Percentiles rank a stretch among this genome's conserved stretches.
phyloP scores from a whole-genome alignment of 2,888 invertebrate genomes.

The Acrocyrtus sp. region DNA sequence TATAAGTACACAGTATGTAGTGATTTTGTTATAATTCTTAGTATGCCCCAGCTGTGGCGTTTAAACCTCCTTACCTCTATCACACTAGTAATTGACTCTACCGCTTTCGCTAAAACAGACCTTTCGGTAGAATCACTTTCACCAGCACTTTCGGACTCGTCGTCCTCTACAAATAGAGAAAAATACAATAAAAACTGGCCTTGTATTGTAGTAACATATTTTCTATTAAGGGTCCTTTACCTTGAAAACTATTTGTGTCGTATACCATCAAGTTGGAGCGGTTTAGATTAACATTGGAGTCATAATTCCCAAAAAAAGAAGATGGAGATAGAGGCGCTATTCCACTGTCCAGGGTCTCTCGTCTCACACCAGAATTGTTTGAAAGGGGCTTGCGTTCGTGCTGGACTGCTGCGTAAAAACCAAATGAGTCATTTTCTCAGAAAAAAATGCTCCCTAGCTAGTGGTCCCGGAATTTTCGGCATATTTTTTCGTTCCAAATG shows the following conservation, averaged over 20 bases:
- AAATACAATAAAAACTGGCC: neutral
- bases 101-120: slow-evolving; percentile 77
- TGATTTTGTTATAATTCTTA: no score
- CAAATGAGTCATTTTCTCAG: slow-evolving; percentile 55
- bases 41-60: no score
- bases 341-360: slow-evolving; percentile 56
- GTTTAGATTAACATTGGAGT: slow-evolving; percentile 41
- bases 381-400: slow-evolving; percentile 62
- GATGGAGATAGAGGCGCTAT: slow-evolving; percentile 57
- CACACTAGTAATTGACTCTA: slow-evolving; percentile 77
- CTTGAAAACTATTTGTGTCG: slow-evolving; percentile 60
- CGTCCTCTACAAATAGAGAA: slow-evolving; percentile 59
- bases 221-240: slow-evolving; percentile 17
- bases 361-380: slow-evolving; percentile 55
- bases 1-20: slow-evolving; percentile 7
- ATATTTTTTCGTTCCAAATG: no score
- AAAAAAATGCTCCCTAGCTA: slow-evolving; percentile 46
- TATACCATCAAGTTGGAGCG: slow-evolving; percentile 55
- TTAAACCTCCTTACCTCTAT: slow-evolving; percentile 60
- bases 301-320: slow-evolving; percentile 53
- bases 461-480: no score
- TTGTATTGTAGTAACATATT: no score
- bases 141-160: slow-evolving; percentile 61
- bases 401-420: slow-evolving; percentile 64
- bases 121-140: slow-evolving; percentile 65